These are phyloP conservation scores for Genyomyrus donnyi DNA, from an alignment of 2,113 vertebrate genomes.

Conservation along the genomic window DNA sequence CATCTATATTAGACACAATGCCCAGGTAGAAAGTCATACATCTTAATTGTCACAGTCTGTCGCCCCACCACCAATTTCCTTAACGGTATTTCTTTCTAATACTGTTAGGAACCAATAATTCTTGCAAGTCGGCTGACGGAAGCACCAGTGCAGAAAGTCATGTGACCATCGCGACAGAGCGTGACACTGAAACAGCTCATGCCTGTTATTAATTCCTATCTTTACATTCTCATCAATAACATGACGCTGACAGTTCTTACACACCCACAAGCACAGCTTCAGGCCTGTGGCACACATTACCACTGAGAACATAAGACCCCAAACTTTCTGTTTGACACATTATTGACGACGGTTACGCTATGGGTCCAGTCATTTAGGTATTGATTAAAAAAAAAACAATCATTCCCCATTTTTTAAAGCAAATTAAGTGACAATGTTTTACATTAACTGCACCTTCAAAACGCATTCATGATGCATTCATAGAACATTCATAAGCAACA, in stretches of 20 bases:
- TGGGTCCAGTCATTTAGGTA: neutral
- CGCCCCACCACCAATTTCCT: slow-evolving; percentile 47
- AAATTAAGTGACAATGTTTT: neutral
- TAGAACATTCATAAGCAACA: neutral
- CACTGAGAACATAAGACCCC: neutral
- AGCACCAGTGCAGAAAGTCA: slow-evolving; percentile 54
- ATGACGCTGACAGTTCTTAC: slow-evolving; percentile 49
- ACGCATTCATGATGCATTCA: neutral
- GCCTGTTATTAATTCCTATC: slow-evolving; percentile 73
- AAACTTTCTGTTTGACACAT: neutral
- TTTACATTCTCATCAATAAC: slow-evolving; percentile 66
- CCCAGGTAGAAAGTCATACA: slow-evolving; percentile 44
- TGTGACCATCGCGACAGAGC: slow-evolving; percentile 55
- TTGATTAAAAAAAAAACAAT: neutral
- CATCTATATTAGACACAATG: slow-evolving; percentile 41
- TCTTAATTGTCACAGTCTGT: slow-evolving; percentile 37
- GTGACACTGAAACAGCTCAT: slow-evolving; percentile 60
- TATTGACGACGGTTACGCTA: neutral
- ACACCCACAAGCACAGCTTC: slow-evolving; percentile 44
- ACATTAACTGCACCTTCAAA: neutral
- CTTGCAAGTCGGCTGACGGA: slow-evolving; percentile 60
- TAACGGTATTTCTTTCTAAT: slow-evolving; percentile 50
- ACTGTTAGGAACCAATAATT: slow-evolving; percentile 53
- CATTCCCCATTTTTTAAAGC: neutral
- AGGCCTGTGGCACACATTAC: slow-evolving; percentile 39